These are phyloP conservation scores for Delia radicum DNA, from an alignment of 1,140 invertebrate genomes.

Conservation along the genomic window DNA sequence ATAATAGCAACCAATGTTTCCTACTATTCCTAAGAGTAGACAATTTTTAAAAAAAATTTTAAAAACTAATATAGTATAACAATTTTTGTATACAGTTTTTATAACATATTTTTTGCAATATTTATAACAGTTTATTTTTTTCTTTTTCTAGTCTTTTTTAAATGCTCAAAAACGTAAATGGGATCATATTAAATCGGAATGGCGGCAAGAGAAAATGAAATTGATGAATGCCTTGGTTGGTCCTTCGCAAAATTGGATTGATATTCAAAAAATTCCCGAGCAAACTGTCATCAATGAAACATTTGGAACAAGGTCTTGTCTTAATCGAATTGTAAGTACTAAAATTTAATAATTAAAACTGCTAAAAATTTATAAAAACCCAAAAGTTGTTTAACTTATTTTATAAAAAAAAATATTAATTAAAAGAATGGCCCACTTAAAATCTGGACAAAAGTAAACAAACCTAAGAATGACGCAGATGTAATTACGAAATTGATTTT, in stretches of 20 bases:
- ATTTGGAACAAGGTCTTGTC: constrained; percentile 53
- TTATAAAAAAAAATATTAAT: too few relatives aligned
- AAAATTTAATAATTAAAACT: neutral
- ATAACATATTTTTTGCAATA: neutral
- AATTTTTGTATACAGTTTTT: too few relatives aligned
- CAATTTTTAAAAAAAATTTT: too few relatives aligned
- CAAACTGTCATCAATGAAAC: constrained; percentile 63
- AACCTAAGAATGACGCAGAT: too few relatives aligned
- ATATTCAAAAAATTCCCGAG: constrained; percentile 69
- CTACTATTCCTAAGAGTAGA: too few relatives aligned
- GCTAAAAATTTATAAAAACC: neutral
- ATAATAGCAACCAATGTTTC: too few relatives aligned
- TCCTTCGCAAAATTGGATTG: constrained; percentile 78
- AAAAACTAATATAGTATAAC: too few relatives aligned
- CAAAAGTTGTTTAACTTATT: neutral
- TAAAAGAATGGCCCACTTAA: too few relatives aligned
- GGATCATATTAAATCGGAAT: constrained; percentile 80
- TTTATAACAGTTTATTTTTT: neutral
- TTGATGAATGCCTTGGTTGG: constrained; percentile 86
- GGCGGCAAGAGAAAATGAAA: constrained; percentile 86
- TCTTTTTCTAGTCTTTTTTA: constrained; percentile 64
- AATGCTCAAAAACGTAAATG: constrained; percentile 72
- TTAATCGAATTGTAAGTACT: constrained; percentile 34
- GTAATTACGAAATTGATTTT: too few relatives aligned
- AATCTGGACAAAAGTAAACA: too few relatives aligned